phyloP scores from a whole-genome alignment of 2,113 vertebrate species.

The Phocoena sinus region DNA sequence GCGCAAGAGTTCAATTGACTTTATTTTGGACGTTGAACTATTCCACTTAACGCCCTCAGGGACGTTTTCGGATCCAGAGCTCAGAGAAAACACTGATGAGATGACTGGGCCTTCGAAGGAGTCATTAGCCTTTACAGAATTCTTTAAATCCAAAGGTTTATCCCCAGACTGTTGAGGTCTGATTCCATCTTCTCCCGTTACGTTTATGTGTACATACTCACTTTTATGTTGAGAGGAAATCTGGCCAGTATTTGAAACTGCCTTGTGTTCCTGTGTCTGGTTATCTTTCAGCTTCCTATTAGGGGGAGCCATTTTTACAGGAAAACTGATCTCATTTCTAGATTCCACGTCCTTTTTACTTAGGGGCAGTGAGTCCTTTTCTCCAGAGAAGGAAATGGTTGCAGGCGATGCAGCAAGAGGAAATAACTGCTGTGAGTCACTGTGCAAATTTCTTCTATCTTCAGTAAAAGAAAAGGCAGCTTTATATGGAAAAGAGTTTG shows the following conservation, averaged over 20 bases:
- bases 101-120: slow-evolving; percentile 88
- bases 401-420: background rate
- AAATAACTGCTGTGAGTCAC: background rate
- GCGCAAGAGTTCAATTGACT: slow-evolving; percentile 73
- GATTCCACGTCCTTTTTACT: slow-evolving; percentile 17
- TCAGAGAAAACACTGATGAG: slow-evolving; percentile 94
- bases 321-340: slow-evolving; percentile 19
- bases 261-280: slow-evolving; percentile 22
- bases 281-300: background rate
- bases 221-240: background rate
- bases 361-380: slow-evolving; percentile 33
- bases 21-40: slow-evolving; percentile 67
- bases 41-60: slow-evolving; percentile 83
- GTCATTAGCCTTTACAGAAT: slow-evolving; percentile 46
- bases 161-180: background rate
- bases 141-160: slow-evolving; percentile 59
- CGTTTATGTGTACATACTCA: slow-evolving; percentile 34
- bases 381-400: background rate
- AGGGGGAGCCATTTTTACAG: background rate
- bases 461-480: slow-evolving; percentile 23
- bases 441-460: background rate
- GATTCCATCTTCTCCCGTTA: slow-evolving; percentile 38
- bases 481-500: background rate
- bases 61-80: slow-evolving; percentile 81
- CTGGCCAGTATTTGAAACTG: background rate